Evolutionary conservation across 2,888 invertebrate genomes (phyloP).

Genomic region (Loripinus fragilis): DNA sequence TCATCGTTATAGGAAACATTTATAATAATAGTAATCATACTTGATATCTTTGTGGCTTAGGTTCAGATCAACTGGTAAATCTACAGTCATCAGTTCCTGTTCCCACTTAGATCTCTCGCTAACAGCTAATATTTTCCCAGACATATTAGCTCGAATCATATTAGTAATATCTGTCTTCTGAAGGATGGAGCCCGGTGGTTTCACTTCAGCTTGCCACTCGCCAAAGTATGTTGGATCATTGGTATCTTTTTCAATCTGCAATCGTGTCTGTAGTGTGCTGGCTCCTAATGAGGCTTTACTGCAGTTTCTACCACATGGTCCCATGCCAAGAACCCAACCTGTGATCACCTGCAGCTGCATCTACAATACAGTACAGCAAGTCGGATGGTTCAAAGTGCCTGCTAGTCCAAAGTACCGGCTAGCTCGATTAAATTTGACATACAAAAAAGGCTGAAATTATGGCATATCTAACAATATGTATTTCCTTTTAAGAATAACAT

Average conservation of each 20-base stretch:
- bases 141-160: slow-evolving; percentile 23
- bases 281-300: slow-evolving; percentile 40
- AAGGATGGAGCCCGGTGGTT: background rate
- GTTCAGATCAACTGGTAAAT: slow-evolving; percentile 25
- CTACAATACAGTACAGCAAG: no score
- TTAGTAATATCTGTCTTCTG: slow-evolving; percentile 12
- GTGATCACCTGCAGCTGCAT: slow-evolving; percentile 58
- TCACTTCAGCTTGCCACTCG: slow-evolving; percentile 47
- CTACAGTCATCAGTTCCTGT: slow-evolving; percentile 51
- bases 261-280: slow-evolving; percentile 39
- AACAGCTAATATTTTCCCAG: slow-evolving; percentile 52
- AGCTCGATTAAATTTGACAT: no score
- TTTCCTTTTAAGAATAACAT: no score
- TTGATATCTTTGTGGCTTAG: slow-evolving; percentile 36
- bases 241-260: background rate
- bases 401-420: no score
- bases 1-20: no score
- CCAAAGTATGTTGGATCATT: slow-evolving; percentile 51
- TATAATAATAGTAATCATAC: slow-evolving; percentile 36
- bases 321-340: slow-evolving; percentile 64
- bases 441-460: no score
- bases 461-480: no score
- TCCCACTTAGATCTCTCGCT: slow-evolving; percentile 58
- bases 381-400: no score
- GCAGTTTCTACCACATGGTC: slow-evolving; percentile 64